phyloP scores from a whole-genome alignment of 2,113 vertebrate species.

The Psilopogon haemacephalus region DNA sequence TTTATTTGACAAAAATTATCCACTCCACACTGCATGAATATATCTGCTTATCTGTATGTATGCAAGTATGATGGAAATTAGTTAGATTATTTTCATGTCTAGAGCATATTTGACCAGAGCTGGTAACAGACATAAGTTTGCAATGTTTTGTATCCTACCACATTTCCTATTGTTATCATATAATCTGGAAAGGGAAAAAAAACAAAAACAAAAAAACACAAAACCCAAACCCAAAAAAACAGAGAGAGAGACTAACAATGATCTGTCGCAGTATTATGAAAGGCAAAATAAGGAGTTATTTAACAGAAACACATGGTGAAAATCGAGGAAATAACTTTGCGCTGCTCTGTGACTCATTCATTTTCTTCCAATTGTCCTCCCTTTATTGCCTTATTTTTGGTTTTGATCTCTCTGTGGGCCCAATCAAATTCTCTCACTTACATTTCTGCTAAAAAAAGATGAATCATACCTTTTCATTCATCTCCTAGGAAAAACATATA shows the following conservation, averaged over 20 bases:
- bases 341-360: background rate
- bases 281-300: slow-evolving; percentile 41
- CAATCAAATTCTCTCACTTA: slow-evolving; percentile 4
- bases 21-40: background rate
- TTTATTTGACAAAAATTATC: background rate
- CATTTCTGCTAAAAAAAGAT: background rate
- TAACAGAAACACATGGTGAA: slow-evolving; percentile 18
- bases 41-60: background rate
- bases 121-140: background rate
- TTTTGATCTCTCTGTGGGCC: slow-evolving; percentile 18
- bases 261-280: background rate
- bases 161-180: background rate
- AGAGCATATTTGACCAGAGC: background rate
- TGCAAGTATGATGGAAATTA: background rate
- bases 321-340: slow-evolving; percentile 20
- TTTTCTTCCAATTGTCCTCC: slow-evolving; percentile 5
- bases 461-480: slow-evolving; percentile 14
- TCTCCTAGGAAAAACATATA: background rate
- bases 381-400: background rate
- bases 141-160: background rate
- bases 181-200: background rate
- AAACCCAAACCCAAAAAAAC: no score
- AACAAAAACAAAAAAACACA: no score
- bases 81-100: background rate
- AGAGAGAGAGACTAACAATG: background rate